phyloP scores from a whole-genome alignment of 2,113 vertebrate species.

The Pionites leucogaster region DNA sequence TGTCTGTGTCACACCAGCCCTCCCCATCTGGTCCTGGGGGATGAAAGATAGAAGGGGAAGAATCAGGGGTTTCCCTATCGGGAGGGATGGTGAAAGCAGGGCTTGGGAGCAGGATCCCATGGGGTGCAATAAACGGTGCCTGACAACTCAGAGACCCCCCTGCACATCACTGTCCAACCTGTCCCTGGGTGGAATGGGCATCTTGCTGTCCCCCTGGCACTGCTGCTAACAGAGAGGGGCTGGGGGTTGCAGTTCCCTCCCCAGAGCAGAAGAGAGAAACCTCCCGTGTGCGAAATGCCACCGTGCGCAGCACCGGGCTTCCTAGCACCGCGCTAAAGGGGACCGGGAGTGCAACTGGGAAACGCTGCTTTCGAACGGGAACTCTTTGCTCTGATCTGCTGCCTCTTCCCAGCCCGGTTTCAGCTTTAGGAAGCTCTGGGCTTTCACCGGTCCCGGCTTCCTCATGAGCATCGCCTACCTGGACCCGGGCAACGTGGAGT shows the following conservation, averaged over 20 bases:
- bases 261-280: background rate
- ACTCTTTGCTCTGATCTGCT: background rate
- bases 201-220: background rate
- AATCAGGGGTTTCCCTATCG: background rate
- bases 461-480: conserved; percentile 86
- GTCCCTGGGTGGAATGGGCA: accelerated
- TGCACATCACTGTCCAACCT: too few species aligned
- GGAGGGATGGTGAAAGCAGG: background rate
- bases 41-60: background rate
- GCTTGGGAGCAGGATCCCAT: background rate
- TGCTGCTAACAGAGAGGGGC: background rate
- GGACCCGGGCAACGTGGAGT: conserved; percentile 82
- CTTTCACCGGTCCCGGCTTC: conserved; percentile 81
- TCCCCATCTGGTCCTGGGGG: accelerated
- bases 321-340: background rate
- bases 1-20: background rate
- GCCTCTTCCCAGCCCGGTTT: conserved; percentile 62
- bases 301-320: accelerated
- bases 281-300: accelerated
- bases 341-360: background rate
- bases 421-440: conserved; percentile 82
- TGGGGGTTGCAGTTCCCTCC: background rate
- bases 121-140: background rate
- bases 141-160: background rate
- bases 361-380: background rate